Evolutionary conservation across 2,113 vertebrate species (phyloP).

Genomic region (Pyxicephalus adspersus): DNA sequence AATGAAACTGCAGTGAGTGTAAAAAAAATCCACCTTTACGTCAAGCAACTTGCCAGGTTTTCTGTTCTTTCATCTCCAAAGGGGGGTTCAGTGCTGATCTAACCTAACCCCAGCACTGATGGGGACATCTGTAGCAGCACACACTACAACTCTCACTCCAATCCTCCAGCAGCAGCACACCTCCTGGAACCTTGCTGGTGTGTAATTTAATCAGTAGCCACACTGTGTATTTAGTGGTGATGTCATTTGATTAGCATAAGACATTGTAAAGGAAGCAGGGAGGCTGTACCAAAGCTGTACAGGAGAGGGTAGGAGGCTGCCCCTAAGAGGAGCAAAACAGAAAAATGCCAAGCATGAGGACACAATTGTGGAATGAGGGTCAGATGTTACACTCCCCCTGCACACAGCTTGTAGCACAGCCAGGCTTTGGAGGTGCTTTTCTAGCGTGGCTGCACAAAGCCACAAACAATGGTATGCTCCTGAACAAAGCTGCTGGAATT

Average conservation of each 20-base stretch:
- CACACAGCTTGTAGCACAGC: background rate
- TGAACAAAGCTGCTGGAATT: constrained; percentile 70
- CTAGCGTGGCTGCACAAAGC: constrained; percentile 1
- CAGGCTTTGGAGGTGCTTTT: background rate
- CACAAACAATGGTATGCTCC: constrained; percentile 60
- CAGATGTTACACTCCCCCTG: background rate
- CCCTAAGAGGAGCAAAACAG: constrained; percentile 2
- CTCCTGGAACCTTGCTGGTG: constrained; percentile 68
- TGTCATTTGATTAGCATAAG: constrained; percentile 88
- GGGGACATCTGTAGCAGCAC: constrained; percentile 51
- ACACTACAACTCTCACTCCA: background rate
- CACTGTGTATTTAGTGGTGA: constrained; percentile 72
- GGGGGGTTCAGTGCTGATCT: constrained; percentile 50
- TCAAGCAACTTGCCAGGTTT: constrained; percentile 61
- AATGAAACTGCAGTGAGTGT: constrained; percentile 57
- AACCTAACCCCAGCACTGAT: constrained; percentile 17
- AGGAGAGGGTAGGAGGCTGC: constrained; percentile 62
- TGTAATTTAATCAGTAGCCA: constrained; percentile 75
- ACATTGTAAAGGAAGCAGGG: constrained; percentile 63
- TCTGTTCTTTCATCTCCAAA: constrained; percentile 20
- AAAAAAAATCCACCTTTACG: constrained; percentile 62
- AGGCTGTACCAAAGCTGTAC: constrained; percentile 71
- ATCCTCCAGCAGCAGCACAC: constrained; percentile 64
- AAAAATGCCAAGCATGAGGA: constrained; percentile 17
- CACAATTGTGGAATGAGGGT: constrained; percentile 8